These are phyloP conservation scores for Casuarius casuarius DNA, from an alignment of 2,113 vertebrate genomes.

Conservation along the genomic window DNA sequence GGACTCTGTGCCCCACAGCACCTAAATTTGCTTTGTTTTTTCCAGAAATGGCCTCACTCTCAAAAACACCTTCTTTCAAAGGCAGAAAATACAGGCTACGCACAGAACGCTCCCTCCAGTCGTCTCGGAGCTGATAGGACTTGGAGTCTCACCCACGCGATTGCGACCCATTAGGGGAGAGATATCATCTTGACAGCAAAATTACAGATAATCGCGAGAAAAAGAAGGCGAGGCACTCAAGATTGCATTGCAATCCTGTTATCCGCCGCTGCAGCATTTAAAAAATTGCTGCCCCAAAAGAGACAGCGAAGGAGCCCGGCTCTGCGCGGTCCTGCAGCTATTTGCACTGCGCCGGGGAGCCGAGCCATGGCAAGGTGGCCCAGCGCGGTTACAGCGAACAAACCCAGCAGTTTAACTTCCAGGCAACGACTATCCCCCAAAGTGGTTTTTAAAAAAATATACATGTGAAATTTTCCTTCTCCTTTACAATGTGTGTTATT, in stretches of 20 bases:
- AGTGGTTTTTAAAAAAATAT: neutral
- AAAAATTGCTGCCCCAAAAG: neutral
- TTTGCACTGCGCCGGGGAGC: too few relatives aligned
- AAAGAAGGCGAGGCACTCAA: rapidly evolving
- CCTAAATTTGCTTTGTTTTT: neutral
- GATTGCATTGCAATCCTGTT: neutral
- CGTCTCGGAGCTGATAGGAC: too few relatives aligned
- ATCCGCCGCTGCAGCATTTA: neutral
- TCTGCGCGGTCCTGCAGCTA: neutral
- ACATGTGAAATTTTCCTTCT: neutral
- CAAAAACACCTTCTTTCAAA: neutral
- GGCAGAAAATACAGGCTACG: neutral
- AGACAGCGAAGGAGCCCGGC: neutral
- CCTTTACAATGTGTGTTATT: neutral
- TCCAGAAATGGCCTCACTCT: neutral
- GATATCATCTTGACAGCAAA: neutral
- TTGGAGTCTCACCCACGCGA: neutral
- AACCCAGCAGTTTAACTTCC: neutral
- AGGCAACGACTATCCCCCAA: neutral
- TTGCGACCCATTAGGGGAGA: rapidly evolving
- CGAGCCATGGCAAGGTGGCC: too few relatives aligned
- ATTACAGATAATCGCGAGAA: neutral
- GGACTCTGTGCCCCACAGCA: neutral
- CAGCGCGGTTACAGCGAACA: too few relatives aligned
- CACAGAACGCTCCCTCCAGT: neutral